Conservation (phyloP, 2,888 invertebrate species). For the Meliscaeva auricollis region DNA sequence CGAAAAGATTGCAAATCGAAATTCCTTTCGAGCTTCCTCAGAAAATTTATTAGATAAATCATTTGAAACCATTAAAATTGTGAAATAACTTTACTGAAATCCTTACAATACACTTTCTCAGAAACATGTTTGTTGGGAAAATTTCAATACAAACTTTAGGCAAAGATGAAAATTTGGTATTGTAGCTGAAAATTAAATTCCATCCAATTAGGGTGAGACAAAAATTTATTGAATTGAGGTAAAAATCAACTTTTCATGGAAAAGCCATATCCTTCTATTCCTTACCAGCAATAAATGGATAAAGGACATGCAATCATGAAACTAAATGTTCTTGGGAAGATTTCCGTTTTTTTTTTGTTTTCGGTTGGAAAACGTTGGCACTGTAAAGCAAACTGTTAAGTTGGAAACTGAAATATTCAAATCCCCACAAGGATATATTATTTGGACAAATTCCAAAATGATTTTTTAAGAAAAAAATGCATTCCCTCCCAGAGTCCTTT, state of each 20-base stretch:
- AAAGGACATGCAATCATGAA: not conserved
- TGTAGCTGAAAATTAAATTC: not conserved
- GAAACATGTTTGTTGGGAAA: not conserved
- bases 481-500: slow-evolving; percentile 3
- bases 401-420: slow-evolving; percentile 66
- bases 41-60: not conserved
- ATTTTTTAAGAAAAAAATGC: slow-evolving; percentile 9
- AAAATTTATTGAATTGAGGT: not conserved
- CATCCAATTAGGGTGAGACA: not conserved
- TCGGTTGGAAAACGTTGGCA: not conserved
- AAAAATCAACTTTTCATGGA: not conserved
- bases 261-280: not conserved
- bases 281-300: not conserved
- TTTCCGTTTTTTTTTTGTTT: not conserved
- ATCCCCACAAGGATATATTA: slow-evolving; percentile 69
- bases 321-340: not conserved
- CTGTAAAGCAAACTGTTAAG: slow-evolving; percentile 3
- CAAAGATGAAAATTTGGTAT: not conserved
- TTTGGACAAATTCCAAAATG: slow-evolving; percentile 69
- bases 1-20: slow-evolving; percentile 6
- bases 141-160: not conserved
- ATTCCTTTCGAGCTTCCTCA: not conserved
- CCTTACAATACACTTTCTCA: not conserved
- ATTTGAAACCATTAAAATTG: not conserved
- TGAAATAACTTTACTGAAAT: not conserved